phyloP scores from a whole-genome alignment of 1,140 invertebrate species.

The Vanessa tameamea region DNA sequence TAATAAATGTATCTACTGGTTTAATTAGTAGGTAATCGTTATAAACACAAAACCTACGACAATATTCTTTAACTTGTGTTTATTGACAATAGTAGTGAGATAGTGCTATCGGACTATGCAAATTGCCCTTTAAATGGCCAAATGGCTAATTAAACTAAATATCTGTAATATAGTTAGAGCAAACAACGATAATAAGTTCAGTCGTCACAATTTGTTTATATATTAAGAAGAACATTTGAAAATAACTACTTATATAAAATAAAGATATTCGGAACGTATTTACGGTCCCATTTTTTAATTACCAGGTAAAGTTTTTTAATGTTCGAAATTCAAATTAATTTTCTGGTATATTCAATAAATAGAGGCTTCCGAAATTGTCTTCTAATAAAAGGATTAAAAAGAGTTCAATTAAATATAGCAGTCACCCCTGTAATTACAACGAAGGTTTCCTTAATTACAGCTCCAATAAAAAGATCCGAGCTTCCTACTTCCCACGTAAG shows the following conservation, averaged over 20 bases:
- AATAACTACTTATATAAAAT: no score
- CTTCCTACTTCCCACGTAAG: constrained; percentile 76
- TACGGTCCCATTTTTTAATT: neutral
- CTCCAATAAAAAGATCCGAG: constrained; percentile 70
- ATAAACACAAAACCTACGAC: constrained; percentile 48
- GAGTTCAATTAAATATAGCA: constrained; percentile 78
- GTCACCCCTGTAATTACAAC: constrained; percentile 76
- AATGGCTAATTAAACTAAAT: constrained; percentile 65
- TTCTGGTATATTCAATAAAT: constrained; percentile 9
- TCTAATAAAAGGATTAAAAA: constrained; percentile 42
- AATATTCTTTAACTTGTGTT: constrained; percentile 56
- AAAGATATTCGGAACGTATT: no score
- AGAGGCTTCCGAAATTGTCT: constrained; percentile 14
- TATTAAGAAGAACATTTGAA: no score
- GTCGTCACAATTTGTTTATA: constrained; percentile 3
- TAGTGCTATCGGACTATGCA: constrained; percentile 63
- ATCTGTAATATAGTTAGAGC: constrained; percentile 33
- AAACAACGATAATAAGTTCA: constrained; percentile 24
- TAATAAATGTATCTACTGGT: neutral
- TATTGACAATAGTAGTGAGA: constrained; percentile 56
- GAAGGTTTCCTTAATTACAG: constrained; percentile 76
- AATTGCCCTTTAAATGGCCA: constrained; percentile 70
- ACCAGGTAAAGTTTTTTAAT: neutral
- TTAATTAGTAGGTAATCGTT: neutral
- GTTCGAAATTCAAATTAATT: neutral